phyloP scores from a whole-genome alignment of 2,797 vertebrate species.

The Pteronotus mesoamericanus region DNA sequence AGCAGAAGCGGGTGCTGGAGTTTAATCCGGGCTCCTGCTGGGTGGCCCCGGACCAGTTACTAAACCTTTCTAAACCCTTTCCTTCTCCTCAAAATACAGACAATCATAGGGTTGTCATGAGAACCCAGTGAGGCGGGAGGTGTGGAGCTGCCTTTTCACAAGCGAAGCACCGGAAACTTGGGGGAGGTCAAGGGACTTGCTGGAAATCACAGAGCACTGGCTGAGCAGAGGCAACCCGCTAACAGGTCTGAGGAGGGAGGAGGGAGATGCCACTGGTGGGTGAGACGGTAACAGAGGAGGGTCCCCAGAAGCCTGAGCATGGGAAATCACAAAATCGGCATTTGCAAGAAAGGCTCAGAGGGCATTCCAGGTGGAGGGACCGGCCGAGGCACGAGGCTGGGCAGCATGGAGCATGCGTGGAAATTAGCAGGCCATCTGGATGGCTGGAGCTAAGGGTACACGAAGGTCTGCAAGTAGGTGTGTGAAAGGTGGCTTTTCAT shows the following conservation, averaged over 20 bases:
- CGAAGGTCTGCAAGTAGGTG: background rate
- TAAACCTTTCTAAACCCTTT: constrained; percentile 56
- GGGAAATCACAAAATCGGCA: background rate
- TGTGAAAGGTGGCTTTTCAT: background rate
- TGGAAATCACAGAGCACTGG: background rate
- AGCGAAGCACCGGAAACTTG: fast-evolving
- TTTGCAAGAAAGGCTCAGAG: background rate
- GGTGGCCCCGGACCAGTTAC: background rate
- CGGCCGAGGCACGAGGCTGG: fast-evolving
- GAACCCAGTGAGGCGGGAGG: background rate
- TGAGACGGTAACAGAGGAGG: too few relatives aligned
- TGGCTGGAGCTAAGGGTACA: background rate
- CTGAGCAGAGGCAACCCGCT: fast-evolving
- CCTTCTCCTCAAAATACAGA: background rate
- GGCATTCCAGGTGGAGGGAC: fast-evolving
- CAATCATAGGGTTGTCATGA: fast-evolving
- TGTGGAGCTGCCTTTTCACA: background rate
- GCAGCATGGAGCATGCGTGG: fast-evolving
- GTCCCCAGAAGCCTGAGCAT: too few relatives aligned
- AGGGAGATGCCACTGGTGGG: too few relatives aligned
- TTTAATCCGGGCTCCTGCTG: constrained; percentile 57
- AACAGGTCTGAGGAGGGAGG: background rate
- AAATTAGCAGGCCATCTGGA: background rate
- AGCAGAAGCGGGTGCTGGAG: constrained; percentile 31
- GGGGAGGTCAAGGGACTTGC: background rate